These are phyloP conservation scores for Ceyx cyanopectus DNA, from an alignment of 2,113 vertebrate species.

Conservation along the genomic window DNA sequence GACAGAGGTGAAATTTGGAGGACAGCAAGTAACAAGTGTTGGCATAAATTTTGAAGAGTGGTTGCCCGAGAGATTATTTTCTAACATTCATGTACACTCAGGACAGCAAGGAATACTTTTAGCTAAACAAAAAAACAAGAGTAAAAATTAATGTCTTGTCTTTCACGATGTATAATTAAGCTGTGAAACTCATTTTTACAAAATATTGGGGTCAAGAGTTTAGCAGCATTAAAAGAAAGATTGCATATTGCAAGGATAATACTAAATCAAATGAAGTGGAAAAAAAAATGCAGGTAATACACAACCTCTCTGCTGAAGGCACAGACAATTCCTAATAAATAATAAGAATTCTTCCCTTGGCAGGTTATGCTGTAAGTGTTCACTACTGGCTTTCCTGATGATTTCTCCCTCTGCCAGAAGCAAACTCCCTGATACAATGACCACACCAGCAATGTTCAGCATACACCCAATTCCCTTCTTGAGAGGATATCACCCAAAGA, in stretches of 20 bases:
- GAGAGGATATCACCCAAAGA: neutral
- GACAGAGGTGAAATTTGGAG: neutral
- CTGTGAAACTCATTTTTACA: neutral
- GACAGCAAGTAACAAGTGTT: neutral
- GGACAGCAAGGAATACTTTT: neutral
- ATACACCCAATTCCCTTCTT: accelerated
- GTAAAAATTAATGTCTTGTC: neutral
- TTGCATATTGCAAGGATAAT: neutral
- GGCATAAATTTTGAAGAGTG: neutral
- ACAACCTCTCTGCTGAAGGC: neutral
- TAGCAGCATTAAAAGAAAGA: slow-evolving; percentile 1
- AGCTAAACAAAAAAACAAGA: neutral
- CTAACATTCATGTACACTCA: neutral
- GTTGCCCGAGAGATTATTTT: slow-evolving; percentile 10
- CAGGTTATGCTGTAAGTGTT: neutral
- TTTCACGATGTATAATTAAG: slow-evolving; percentile 27
- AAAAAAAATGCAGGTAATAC: neutral
- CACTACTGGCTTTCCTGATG: neutral
- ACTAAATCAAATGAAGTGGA: neutral
- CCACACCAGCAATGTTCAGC: neutral
- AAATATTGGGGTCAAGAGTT: slow-evolving; percentile 30
- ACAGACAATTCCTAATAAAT: slow-evolving; percentile 1
- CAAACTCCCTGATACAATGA: neutral
- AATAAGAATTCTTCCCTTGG: neutral
- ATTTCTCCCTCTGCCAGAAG: neutral